These are phyloP conservation scores for Melangyna quadrimaculata DNA, from an alignment of 2,888 invertebrate genomes.

Conservation along the genomic window DNA sequence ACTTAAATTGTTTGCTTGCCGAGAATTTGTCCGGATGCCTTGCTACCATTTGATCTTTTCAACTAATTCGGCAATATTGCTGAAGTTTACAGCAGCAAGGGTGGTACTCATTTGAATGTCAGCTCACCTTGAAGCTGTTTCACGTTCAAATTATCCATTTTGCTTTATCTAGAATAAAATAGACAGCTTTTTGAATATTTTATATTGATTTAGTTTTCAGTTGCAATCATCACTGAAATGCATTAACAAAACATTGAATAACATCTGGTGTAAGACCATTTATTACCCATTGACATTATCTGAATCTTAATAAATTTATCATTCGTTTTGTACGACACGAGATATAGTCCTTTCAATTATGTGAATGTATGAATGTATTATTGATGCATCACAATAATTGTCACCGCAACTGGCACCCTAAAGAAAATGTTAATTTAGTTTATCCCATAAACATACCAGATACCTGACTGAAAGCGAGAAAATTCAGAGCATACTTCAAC, in stretches of 20 bases:
- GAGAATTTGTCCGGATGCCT: not conserved
- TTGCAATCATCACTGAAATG: not conserved
- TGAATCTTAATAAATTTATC: not conserved
- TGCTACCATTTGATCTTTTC: constrained; percentile 17
- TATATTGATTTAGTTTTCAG: not conserved
- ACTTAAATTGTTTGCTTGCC: not conserved
- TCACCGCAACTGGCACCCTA: not conserved
- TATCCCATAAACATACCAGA: not conserved
- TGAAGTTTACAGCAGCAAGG: constrained; percentile 4
- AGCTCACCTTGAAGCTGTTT: not conserved
- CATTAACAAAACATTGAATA: not conserved
- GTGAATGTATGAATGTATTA: no score
- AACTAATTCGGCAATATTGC: constrained; percentile 7
- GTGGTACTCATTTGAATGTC: constrained; percentile 8
- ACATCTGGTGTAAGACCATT: not conserved
- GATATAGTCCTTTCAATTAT: not conserved
- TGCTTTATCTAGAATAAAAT: not conserved
- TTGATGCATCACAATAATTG: not conserved
- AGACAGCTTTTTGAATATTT: not conserved
- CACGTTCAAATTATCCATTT: not conserved
- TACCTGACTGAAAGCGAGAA: not conserved
- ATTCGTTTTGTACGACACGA: no score
- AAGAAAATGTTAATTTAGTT: not conserved
- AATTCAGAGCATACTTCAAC: not conserved
- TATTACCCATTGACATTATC: not conserved